Evolutionary conservation across 2,888 invertebrate genomes (phyloP).

Genomic region (Drosophila koepferae): DNA sequence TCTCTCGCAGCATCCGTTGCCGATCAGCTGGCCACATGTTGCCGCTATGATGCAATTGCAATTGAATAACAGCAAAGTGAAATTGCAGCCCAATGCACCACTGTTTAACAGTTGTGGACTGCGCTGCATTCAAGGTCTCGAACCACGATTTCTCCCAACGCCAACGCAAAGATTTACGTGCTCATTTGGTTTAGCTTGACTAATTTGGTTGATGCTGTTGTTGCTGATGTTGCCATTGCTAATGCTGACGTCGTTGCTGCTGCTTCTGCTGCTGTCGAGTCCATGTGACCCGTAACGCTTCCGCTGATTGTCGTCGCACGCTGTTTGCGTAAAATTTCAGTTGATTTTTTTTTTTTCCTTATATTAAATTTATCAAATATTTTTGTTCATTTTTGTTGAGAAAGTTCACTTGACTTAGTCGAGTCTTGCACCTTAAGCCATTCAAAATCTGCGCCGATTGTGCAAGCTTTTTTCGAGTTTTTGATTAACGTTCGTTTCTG

Average conservation of each 20-base stretch:
- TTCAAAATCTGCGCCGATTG: slow-evolving; percentile 50
- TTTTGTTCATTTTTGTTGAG: slow-evolving; percentile 39
- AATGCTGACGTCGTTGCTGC: slow-evolving; percentile 10
- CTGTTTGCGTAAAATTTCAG: slow-evolving; percentile 64
- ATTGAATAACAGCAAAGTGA: slow-evolving; percentile 76
- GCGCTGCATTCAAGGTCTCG: slow-evolving; percentile 73
- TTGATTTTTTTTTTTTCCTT: slow-evolving; percentile 53
- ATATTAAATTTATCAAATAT: slow-evolving; percentile 51
- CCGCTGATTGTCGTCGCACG: slow-evolving; percentile 74
- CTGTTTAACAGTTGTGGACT: slow-evolving; percentile 10
- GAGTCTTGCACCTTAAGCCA: slow-evolving; percentile 35
- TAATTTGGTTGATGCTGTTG: slow-evolving; percentile 55
- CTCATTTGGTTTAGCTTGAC: slow-evolving; percentile 67
- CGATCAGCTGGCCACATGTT: slow-evolving; percentile 60
- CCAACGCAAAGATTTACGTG: slow-evolving; percentile 69
- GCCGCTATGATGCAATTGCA: slow-evolving; percentile 76
- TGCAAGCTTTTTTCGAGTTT: slow-evolving; percentile 65
- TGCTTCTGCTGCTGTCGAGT: slow-evolving; percentile 8
- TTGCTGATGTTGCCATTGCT: slow-evolving; percentile 8
- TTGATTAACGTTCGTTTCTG: slow-evolving; percentile 57
- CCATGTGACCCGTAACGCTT: slow-evolving; percentile 76
- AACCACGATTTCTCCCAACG: slow-evolving; percentile 75
- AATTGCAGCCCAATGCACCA: slow-evolving; percentile 58
- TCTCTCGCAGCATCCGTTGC: slow-evolving; percentile 62
- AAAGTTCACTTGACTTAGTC: slow-evolving; percentile 55